Percentiles rank a stretch among this genome's conserved stretches.
Evolutionary conservation across 2,113 vertebrate genomes (phyloP).

Genomic region (Protobothrops mucrosquamatus): DNA sequence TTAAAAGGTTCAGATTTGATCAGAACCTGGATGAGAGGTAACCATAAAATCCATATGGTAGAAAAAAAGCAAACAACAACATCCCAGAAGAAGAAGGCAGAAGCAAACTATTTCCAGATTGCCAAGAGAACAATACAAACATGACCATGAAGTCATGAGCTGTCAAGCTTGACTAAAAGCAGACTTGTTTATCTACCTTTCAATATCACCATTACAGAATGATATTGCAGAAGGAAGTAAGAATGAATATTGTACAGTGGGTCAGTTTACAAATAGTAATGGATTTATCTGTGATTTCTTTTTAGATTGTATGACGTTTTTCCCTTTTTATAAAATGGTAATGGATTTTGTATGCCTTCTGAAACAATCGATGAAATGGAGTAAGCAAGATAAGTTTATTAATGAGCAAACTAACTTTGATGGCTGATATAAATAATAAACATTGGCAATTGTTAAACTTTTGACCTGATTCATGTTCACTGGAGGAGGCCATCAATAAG

Average conservation of each 20-base stretch:
- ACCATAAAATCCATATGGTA: background rate
- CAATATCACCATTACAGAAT: background rate
- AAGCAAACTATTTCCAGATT: background rate
- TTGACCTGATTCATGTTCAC: background rate
- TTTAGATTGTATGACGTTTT: background rate
- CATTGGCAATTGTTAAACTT: background rate
- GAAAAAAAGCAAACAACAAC: background rate
- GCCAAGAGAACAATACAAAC: background rate
- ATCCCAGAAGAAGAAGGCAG: background rate
- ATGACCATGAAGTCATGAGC: background rate
- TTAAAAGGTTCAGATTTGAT: background rate
- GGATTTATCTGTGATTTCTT: background rate
- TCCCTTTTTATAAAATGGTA: background rate
- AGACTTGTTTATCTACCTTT: background rate
- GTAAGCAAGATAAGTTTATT: background rate
- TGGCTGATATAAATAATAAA: background rate
- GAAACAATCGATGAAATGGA: background rate
- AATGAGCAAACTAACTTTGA: background rate
- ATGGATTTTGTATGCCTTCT: background rate
- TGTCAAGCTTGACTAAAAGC: background rate
- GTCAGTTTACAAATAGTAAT: background rate
- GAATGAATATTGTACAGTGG: background rate
- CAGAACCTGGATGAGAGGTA: background rate
- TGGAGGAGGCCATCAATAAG: background rate
- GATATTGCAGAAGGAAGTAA: background rate